Percentiles rank a stretch among this genome's conserved stretches.
Evolutionary conservation across 2,888 invertebrate genomes (phyloP).

Genomic region (Eupithecia abbreviata): DNA sequence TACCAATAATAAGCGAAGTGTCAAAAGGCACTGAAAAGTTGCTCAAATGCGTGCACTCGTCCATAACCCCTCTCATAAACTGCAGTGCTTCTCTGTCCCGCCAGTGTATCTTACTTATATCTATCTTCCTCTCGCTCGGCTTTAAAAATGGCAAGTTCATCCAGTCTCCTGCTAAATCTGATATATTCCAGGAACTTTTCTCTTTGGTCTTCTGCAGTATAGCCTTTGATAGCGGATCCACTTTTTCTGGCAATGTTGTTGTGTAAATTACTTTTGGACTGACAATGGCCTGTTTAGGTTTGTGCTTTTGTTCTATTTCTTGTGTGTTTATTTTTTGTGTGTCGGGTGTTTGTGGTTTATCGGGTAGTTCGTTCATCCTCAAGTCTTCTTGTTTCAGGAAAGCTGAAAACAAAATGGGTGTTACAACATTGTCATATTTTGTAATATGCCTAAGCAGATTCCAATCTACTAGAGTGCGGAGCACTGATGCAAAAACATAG

Average conservation of each 20-base stretch:
- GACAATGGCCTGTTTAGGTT: background rate
- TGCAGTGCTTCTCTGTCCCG: conserved; percentile 91
- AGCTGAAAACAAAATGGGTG: conserved; percentile 20
- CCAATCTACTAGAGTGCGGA: no score
- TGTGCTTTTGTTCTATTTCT: background rate
- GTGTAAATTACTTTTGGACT: conserved; percentile 12
- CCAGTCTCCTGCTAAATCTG: conserved; percentile 73
- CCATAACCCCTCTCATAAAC: conserved; percentile 99
- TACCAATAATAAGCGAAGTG: conserved; percentile 92
- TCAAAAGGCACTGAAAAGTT: conserved; percentile 96
- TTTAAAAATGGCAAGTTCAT: conserved; percentile 69
- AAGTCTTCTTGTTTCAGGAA: conserved; percentile 30
- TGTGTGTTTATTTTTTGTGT: conserved; percentile 11
- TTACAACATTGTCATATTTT: background rate
- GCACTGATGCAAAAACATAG: no score
- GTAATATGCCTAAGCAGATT: no score
- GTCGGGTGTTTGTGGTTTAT: background rate
- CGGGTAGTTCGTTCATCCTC: background rate
- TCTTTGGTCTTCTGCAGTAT: conserved; percentile 42
- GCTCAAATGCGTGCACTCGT: conserved; percentile 98
- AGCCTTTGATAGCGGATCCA: conserved; percentile 21
- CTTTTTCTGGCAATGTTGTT: conserved; percentile 18
- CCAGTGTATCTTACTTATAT: conserved; percentile 86
- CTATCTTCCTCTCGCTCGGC: conserved; percentile 73
- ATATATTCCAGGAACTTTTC: conserved; percentile 68